phyloP scores from a whole-genome alignment of 2,113 vertebrate species.

The Bothrops jararaca region DNA sequence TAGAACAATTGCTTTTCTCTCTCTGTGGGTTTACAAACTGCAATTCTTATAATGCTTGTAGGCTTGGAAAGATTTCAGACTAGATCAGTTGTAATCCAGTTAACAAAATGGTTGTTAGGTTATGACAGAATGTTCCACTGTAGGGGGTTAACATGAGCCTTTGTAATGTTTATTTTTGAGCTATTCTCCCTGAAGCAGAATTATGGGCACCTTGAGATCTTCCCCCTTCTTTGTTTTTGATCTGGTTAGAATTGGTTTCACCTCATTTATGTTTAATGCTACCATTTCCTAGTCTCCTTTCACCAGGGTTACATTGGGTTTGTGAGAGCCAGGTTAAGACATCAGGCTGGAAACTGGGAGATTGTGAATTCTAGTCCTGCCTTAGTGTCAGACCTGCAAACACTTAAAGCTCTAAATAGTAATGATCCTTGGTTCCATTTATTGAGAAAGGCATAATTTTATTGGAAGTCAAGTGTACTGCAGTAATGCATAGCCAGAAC shows the following conservation, averaged over 20 bases:
- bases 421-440: not conserved
- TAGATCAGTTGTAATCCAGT: not conserved
- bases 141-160: not conserved
- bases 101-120: not conserved
- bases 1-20: not conserved
- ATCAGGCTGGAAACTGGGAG: not conserved
- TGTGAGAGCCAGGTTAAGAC: not conserved
- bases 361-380: not conserved
- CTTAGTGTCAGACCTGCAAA: not conserved
- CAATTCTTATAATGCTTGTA: not conserved
- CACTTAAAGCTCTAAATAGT: not conserved
- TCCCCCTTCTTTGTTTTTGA: not conserved
- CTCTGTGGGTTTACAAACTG: not conserved
- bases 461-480: not conserved
- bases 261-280: not conserved
- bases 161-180: not conserved
- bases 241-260: not conserved
- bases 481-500: not conserved
- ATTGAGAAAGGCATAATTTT: not conserved
- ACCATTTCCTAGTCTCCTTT: not conserved
- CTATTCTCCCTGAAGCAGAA: not conserved
- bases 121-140: not conserved
- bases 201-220: not conserved
- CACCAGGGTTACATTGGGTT: not conserved
- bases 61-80: not conserved